A percentile compares a stretch with the other conserved stretches of the same genome.
Conservation (phyloP, 2,888 invertebrate genomes). For the Drosophila formosana region DNA sequence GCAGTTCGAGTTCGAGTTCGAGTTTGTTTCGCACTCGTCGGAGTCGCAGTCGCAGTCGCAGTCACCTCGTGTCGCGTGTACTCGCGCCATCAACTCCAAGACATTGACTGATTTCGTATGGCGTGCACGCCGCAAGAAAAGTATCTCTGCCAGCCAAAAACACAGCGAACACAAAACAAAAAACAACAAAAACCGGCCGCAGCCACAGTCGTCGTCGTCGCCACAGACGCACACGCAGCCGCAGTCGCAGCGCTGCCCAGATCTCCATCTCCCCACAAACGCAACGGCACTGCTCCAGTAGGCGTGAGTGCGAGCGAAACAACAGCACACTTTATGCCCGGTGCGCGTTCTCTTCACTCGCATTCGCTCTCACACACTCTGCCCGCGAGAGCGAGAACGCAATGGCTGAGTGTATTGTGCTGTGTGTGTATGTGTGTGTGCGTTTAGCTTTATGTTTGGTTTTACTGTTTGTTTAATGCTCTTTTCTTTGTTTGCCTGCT, state of each 20-base stretch:
- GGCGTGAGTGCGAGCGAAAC: conserved; percentile 46
- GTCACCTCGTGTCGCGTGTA: conserved; percentile 78
- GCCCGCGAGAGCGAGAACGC: conserved; percentile 39
- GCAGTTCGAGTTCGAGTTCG: conserved; percentile 19
- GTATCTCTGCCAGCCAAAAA: conserved; percentile 59
- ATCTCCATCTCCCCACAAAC: conserved; percentile 50
- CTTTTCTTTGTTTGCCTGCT: conserved; percentile 47
- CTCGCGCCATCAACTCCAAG: conserved; percentile 83
- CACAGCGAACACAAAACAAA: conserved; percentile 8
- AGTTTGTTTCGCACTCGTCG: conserved; percentile 48
- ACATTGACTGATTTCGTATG: conserved; percentile 82
- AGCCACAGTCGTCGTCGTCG: conserved; percentile 35
- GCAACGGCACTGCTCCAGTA: conserved; percentile 11
- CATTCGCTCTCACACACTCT: conserved; percentile 26
- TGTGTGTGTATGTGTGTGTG: conserved; percentile 15
- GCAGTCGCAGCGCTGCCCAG: conserved; percentile 39
- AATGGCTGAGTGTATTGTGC: conserved; percentile 53
- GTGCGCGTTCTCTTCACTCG: conserved; percentile 29
- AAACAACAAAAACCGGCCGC: conserved; percentile 27
- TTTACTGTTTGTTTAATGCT: conserved; percentile 58
- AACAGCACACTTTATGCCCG: conserved; percentile 25
- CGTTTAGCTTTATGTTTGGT: conserved; percentile 37
- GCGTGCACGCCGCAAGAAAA: conserved; percentile 81
- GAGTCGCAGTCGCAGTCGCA: conserved; percentile 52
- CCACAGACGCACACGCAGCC: conserved; percentile 38